Evolutionary conservation across 2,797 vertebrate genomes (phyloP), one percentile per base, ranked within the genome.

Genomic region (Coreius guichenoti): DNA sequence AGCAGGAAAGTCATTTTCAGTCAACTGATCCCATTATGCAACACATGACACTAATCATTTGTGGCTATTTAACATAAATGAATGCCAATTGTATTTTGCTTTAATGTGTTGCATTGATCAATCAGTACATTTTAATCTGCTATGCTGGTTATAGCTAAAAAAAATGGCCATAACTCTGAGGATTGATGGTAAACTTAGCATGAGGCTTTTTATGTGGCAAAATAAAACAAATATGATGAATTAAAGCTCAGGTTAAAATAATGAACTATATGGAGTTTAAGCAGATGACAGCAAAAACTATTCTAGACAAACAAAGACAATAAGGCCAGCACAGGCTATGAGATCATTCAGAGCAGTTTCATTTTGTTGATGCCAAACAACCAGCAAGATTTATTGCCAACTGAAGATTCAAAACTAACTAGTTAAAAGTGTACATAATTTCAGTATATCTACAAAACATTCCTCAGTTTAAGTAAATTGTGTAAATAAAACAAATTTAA

Each of bases 181-280:
- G 31, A 51, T 39, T 26, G 47, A 83, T 26, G 61, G 12, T 68
- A 36, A 68, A 51, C 33, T 67, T 21, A 54, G 58, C 58, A 67
- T 45, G 68, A 45, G 36, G 54, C 56, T 82, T 61, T 54, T 82
- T n/a, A 73, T 67, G 33, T 39, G 82, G 31, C 61, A 68, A 67
- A 56, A 21, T 54, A 31, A 31, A 77, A 69, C 58, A 83, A 36
- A 19, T 69, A 14, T 51, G 39, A 69, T 68, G 47, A 39, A 13
- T 56, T 45, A 29, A 54, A 84, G 74, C 47, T 68, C n/a, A 58
- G 26, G 74, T 67, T 83, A 67, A 67, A 51, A 84, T 78, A 47
- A 84, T 68, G 63, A 80, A 43, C 29, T 49, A 36, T 14, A 74
- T 19, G 21, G 36, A 65, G 23, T n/a, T 49, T 61, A 75, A 43